phyloP scores from a whole-genome alignment of 2,113 vertebrate species.

The Pardalotus punctatus region DNA sequence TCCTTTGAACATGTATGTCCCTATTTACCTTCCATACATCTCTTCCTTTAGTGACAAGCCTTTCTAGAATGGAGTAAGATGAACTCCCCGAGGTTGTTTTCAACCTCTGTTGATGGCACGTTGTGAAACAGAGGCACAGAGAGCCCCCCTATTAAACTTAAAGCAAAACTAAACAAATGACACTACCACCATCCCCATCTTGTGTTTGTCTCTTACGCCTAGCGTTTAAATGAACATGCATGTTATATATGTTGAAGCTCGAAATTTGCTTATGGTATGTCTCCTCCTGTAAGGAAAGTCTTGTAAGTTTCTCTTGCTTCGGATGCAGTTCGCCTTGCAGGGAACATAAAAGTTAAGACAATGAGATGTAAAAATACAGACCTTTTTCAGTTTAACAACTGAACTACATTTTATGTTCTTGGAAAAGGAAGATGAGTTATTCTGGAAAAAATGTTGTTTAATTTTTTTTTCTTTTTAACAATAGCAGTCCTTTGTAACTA shows the following conservation, averaged over 20 bases:
- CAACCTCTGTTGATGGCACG: rapidly evolving
- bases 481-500: neutral
- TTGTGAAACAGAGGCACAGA: neutral
- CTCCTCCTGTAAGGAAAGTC: neutral
- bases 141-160: neutral
- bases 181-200: rapidly evolving
- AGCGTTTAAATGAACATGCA: neutral
- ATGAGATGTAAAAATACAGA: neutral
- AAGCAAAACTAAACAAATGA: neutral
- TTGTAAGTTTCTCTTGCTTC: neutral
- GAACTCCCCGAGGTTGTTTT: neutral
- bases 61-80: neutral
- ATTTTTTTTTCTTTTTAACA: neutral
- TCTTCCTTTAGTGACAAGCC: neutral
- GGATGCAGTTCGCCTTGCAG: neutral
- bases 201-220: neutral
- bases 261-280: neutral
- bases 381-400: neutral
- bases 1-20: rapidly evolving
- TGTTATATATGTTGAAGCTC: neutral
- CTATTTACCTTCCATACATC: neutral
- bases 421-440: neutral
- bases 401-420: neutral
- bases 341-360: neutral
- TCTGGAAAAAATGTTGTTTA: neutral